Percentiles rank a stretch among this genome's conserved stretches.
phyloP scores from a whole-genome alignment of 1,140 invertebrate species.

The Mercenaria mercenaria region DNA sequence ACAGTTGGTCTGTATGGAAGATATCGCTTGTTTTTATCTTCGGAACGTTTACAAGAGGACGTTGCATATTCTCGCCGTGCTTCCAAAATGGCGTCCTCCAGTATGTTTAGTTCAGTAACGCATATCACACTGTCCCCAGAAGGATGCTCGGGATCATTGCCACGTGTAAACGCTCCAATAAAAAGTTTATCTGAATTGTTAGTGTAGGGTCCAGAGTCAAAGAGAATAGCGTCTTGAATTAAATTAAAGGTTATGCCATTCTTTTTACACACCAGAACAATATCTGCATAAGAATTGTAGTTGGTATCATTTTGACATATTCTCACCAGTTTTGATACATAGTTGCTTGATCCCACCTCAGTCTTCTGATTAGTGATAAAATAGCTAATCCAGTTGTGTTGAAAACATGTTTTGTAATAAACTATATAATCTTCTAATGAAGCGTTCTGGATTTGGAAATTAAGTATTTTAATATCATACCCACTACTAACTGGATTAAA shows the following conservation, averaged over 20 bases:
- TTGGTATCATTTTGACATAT: conserved; percentile 27
- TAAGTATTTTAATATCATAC: not conserved
- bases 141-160: not conserved
- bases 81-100: not conserved
- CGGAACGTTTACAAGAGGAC: not conserved
- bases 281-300: conserved; percentile 1
- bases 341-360: not conserved
- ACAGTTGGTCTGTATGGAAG: not conserved
- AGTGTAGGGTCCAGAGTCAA: not conserved
- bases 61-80: not conserved
- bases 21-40: not conserved
- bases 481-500: not conserved
- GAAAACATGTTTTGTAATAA: conserved; percentile 12
- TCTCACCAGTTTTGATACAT: conserved; percentile 11
- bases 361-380: conserved; percentile 44
- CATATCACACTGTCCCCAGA: conserved; percentile 7
- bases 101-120: not conserved
- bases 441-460: not conserved
- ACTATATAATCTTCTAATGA: not conserved
- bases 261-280: not conserved
- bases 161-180: conserved; percentile 10
- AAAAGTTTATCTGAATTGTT: not conserved
- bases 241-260: not conserved
- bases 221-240: not conserved
- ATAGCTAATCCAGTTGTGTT: not conserved